Evolutionary conservation across 2,888 invertebrate genomes (phyloP), one percentile per base, ranked within the genome.

Genomic region (Eupithecia subumbrata): DNA sequence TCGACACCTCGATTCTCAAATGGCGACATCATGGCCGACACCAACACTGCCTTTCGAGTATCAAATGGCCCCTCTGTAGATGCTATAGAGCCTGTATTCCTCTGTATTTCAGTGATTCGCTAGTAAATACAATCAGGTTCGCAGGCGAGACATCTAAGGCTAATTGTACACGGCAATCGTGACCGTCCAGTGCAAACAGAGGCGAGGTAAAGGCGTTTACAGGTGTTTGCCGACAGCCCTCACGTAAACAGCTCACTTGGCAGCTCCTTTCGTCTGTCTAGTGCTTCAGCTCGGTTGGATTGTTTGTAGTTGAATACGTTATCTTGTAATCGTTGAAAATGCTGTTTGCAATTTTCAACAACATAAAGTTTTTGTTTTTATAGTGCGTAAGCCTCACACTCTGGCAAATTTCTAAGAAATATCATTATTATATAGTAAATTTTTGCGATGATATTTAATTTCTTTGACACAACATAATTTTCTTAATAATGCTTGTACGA

Each of bases 181-280:
- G 89, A 89, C 85, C 86, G 90, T 90, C 90, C 91, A 91, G 89
- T 87, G 84, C 88, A 93, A 92, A 93, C 88, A 92, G 87, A 85
- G 84, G 85, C 85, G 83, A 87, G 84, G 86, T 82, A 87, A 88
- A 89, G 89, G 89, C 87, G 90, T 89, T 89, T 88, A 89, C 91
- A 91, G 90, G 90, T 93, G 92, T 93, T 91, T 92, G 91, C 90
- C 83, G 89, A 91, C 89, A 88, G 88, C 91, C 93, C 93, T 88
- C 92, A 92, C 92, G 92, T 92, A 93, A 94, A 94, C 92, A 92
- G 87, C 87, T 86, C 86, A 83, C 81, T 87, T 87, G 74, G 86
- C 85, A 87, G 87, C 84, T 89, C 91, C 91, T 92, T 89, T 89
- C 85, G 79, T 77, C 75, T 78, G 78, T 82, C 79, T 79, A 79